Conservation (phyloP, 2,888 invertebrate genomes). For the Mayetiola destructor region DNA sequence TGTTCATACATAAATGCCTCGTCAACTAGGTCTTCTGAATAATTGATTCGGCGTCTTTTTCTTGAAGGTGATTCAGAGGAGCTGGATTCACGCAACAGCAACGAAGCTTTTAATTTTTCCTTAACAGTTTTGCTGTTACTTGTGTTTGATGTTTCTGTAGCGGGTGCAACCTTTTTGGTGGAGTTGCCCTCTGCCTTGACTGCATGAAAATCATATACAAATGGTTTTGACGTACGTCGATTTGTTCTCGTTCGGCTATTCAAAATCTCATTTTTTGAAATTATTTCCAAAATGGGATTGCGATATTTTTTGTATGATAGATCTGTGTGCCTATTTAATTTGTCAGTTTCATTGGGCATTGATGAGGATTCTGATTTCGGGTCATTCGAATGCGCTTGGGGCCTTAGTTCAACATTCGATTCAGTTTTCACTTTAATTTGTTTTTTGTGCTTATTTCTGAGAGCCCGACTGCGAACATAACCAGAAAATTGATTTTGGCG, state of each 20-base stretch:
- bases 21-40: constrained; percentile 16
- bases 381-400: neutral
- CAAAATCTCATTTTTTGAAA: neutral
- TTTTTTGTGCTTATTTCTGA: too few relatives aligned
- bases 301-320: neutral
- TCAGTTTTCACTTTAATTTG: too few relatives aligned
- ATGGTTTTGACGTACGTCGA: neutral
- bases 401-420: neutral
- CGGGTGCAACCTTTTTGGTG: neutral
- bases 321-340: neutral
- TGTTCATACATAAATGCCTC: constrained; percentile 16
- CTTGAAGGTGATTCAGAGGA: neutral
- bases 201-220: neutral
- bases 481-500: neutral
- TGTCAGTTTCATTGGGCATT: neutral
- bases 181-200: neutral
- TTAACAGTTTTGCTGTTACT: neutral
- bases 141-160: neutral
- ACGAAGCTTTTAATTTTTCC: neutral
- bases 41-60: constrained; percentile 13
- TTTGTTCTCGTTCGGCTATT: neutral
- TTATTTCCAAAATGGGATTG: neutral
- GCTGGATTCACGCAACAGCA: neutral
- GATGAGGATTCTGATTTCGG: neutral
- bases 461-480: neutral